A percentile compares a stretch with the other conserved stretches of the same genome.
Evolutionary conservation across 2,113 vertebrate genomes (phyloP).

Genomic region (Eleginops maclovinus): DNA sequence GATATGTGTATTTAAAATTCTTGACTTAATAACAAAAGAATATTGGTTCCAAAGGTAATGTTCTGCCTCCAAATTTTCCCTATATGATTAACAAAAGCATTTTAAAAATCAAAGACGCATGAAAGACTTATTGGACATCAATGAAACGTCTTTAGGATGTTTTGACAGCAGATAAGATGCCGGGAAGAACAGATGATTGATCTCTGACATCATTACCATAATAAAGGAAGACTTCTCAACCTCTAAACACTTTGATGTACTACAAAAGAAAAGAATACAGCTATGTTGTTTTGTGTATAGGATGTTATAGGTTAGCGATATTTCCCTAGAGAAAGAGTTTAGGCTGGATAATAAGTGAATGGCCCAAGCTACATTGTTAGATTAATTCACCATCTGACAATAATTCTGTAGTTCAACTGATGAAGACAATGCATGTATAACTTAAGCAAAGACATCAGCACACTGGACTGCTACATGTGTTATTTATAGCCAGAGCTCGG

Average conservation of each 20-base stretch:
- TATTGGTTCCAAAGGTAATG: no score
- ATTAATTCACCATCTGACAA: background rate
- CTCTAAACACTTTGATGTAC: background rate
- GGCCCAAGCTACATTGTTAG: conserved; percentile 11
- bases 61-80: background rate
- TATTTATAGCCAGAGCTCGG: conserved; percentile 57
- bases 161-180: background rate
- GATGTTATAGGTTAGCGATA: background rate
- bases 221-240: background rate
- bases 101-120: background rate
- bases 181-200: conserved; percentile 14
- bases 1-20: no score
- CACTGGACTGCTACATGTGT: conserved; percentile 12
- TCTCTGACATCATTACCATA: conserved; percentile 4
- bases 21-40: no score
- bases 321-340: background rate
- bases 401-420: background rate
- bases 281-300: background rate
- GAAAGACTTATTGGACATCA: background rate
- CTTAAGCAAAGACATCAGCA: conserved; percentile 10
- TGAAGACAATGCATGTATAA: conserved; percentile 5
- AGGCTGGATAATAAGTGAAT: conserved; percentile 18
- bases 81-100: conserved; percentile 13
- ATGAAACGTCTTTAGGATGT: background rate
- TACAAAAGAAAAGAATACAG: background rate